These are phyloP conservation scores for Mormyrops attenuatus DNA, from an alignment of 2,797 vertebrate species.

Conservation along the genomic window DNA sequence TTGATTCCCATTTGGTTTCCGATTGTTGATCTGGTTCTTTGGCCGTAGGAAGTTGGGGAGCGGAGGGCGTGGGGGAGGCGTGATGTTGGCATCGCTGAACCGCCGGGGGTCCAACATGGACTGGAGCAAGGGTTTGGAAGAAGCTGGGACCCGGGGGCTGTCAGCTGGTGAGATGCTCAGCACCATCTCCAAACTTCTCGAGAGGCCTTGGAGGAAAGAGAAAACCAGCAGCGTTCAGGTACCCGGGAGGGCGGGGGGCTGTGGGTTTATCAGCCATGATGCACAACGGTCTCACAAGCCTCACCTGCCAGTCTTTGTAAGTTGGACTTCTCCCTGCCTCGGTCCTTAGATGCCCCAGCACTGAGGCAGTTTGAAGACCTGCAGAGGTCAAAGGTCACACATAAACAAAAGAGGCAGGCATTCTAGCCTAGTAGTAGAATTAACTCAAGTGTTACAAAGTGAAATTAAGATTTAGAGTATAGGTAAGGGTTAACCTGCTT, in stretches of 20 bases:
- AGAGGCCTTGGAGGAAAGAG: slow-evolving; percentile 50
- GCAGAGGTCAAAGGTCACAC: slow-evolving; percentile 29
- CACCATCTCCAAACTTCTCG: slow-evolving; percentile 64
- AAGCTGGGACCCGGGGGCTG: slow-evolving; percentile 18
- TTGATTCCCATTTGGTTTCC: slow-evolving; percentile 27
- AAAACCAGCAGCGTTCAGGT: background rate
- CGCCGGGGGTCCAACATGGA: slow-evolving; percentile 49
- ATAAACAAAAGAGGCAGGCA: background rate
- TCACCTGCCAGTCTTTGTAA: slow-evolving; percentile 66
- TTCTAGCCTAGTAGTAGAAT: background rate
- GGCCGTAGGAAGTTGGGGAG: slow-evolving; percentile 50
- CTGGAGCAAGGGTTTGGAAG: background rate
- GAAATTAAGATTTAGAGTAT: background rate
- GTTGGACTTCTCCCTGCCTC: slow-evolving; percentile 53
- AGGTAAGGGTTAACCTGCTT: background rate
- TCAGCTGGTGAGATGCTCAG: slow-evolving; percentile 33
- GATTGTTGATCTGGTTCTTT: slow-evolving; percentile 36
- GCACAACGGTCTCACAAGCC: background rate
- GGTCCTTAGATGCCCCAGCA: slow-evolving; percentile 19
- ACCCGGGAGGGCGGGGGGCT: background rate
- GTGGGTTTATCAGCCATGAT: background rate
- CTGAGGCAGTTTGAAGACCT: slow-evolving; percentile 44
- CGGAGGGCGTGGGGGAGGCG: slow-evolving; percentile 56
- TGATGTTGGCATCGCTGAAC: slow-evolving; percentile 56
- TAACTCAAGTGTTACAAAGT: background rate